phyloP scores from a whole-genome alignment of 2,797 vertebrate genomes.

The Lepidocolaptes lacrymiger region DNA sequence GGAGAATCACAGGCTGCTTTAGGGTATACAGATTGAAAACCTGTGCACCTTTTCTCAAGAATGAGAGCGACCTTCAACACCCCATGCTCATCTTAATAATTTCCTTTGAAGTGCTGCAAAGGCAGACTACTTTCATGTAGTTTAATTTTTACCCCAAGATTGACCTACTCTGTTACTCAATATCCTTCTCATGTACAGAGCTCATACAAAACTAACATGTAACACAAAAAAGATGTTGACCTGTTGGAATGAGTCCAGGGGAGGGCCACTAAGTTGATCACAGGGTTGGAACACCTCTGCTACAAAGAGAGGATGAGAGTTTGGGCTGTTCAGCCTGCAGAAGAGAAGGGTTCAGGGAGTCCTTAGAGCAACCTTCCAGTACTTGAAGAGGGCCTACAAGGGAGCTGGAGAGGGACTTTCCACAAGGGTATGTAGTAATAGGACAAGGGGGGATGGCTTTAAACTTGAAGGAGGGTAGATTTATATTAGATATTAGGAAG shows the following conservation, averaged over 20 bases:
- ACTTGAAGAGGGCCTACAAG: neutral
- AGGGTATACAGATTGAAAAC: neutral
- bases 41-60: conserved; percentile 21
- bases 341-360: neutral
- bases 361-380: neutral
- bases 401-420: neutral
- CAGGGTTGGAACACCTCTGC: neutral
- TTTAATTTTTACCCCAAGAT: neutral
- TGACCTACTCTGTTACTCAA: neutral
- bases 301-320: rapidly evolving
- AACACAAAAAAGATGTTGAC: neutral
- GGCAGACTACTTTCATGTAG: conserved; percentile 7
- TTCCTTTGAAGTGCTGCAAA: conserved; percentile 31
- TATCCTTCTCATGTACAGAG: neutral
- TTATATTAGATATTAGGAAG: neutral
- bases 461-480: neutral
- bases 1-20: neutral
- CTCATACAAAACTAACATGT: neutral
- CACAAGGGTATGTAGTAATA: no score
- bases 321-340: neutral
- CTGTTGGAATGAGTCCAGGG: neutral
- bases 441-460: neutral
- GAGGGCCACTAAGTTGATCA: neutral
- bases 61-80: neutral
- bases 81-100: neutral